Evolutionary conservation across 2,113 vertebrate species (phyloP).

Genomic region (Tachuris rubrigastra): DNA sequence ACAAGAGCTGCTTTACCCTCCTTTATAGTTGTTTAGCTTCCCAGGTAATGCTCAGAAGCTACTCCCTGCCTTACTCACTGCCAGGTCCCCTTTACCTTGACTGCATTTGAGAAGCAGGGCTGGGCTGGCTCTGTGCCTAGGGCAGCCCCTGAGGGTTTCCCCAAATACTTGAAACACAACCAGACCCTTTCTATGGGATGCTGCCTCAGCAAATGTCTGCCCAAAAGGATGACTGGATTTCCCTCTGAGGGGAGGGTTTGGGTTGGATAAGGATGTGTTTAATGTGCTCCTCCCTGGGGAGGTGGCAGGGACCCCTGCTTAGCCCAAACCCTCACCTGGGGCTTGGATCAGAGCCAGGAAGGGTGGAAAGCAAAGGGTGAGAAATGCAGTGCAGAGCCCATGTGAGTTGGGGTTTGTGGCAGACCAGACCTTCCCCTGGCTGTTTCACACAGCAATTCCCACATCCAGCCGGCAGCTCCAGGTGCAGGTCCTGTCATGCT

Average conservation of each 20-base stretch:
- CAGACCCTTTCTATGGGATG: not conserved
- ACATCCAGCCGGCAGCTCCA: fast-evolving
- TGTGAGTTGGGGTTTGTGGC: not conserved
- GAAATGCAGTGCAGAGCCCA: not conserved
- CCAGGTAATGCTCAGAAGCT: not conserved
- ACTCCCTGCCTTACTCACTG: not conserved
- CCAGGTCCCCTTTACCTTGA: fast-evolving
- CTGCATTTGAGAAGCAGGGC: not conserved
- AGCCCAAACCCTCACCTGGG: not conserved
- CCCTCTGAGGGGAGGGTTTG: too few relatives aligned
- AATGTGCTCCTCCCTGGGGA: fast-evolving
- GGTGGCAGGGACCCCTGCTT: not conserved
- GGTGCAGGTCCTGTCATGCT: fast-evolving
- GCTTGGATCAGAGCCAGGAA: not conserved
- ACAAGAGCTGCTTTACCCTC: not conserved
- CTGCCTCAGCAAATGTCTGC: not conserved
- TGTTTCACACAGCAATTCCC: not conserved
- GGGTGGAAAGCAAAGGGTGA: not conserved
- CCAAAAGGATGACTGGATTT: fast-evolving
- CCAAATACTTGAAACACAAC: fast-evolving
- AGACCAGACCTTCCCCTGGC: not conserved
- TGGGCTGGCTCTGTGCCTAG: not conserved
- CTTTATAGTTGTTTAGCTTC: not conserved
- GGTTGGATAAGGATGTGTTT: not conserved
- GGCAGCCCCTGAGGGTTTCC: too few relatives aligned